phyloP scores from a whole-genome alignment of 2,888 invertebrate genomes.

The Drosophila yooni region DNA sequence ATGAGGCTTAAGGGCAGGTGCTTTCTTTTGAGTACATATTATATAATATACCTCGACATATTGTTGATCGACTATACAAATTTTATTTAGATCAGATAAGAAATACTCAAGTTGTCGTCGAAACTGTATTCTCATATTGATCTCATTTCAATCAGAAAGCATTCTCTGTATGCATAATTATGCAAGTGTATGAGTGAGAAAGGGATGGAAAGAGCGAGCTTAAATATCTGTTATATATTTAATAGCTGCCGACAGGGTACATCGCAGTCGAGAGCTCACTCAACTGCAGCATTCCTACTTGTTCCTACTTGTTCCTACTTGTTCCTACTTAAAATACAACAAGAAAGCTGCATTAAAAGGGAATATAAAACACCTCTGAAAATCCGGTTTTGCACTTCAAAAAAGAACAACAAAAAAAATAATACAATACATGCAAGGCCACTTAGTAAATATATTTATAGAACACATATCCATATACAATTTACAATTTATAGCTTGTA shows the following conservation, averaged over 20 bases:
- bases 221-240: background rate
- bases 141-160: too few species aligned
- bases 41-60: background rate
- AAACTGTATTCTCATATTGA: background rate
- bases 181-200: background rate
- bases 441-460: constrained; percentile 3
- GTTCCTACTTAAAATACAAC: background rate
- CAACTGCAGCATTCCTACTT: background rate
- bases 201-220: background rate
- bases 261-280: background rate
- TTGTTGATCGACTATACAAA: background rate
- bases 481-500: constrained; percentile 85
- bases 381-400: constrained; percentile 4
- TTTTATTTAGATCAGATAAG: background rate
- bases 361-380: background rate
- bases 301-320: background rate
- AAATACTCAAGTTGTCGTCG: background rate
- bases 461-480: background rate
- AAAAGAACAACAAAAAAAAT: background rate
- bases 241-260: background rate
- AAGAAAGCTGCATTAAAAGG: constrained; percentile 23
- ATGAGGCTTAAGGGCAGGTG: background rate
- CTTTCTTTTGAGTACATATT: background rate
- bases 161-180: background rate
- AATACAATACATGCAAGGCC: background rate